A percentile compares a stretch with the other conserved stretches of the same genome.
Evolutionary conservation across 2,888 invertebrate genomes (phyloP).

Genomic region (Lochmaea capreae): DNA sequence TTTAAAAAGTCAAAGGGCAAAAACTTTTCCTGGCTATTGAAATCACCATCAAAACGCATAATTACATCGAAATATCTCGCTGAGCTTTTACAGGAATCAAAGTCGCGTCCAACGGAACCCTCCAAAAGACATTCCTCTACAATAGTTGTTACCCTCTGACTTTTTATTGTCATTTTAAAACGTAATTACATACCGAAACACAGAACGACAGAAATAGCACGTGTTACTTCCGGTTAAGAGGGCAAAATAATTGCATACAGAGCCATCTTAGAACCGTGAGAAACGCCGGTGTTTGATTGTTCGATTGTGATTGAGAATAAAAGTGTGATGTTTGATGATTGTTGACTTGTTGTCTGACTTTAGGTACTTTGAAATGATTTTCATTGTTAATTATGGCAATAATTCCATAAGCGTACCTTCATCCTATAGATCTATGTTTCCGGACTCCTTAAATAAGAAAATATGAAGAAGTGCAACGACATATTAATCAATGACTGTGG

Average conservation of each 20-base stretch:
- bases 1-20: slow-evolving; percentile 38
- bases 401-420: not conserved
- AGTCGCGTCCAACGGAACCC: slow-evolving; percentile 34
- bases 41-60: slow-evolving; percentile 50
- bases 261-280: slow-evolving; percentile 62
- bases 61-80: slow-evolving; percentile 56
- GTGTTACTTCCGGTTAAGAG: slow-evolving; percentile 61
- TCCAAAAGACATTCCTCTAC: slow-evolving; percentile 49
- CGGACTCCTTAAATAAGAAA: too few relatives aligned
- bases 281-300: slow-evolving; percentile 44
- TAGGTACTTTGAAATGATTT: slow-evolving; percentile 22
- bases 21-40: slow-evolving; percentile 36
- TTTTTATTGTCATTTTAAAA: slow-evolving; percentile 49
- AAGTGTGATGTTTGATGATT: slow-evolving; percentile 26
- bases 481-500: too few relatives aligned
- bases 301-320: slow-evolving; percentile 21
- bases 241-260: slow-evolving; percentile 56
- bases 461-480: too few relatives aligned
- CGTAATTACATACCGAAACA: slow-evolving; percentile 54
- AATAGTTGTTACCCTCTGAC: slow-evolving; percentile 55
- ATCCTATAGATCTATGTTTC: not conserved
- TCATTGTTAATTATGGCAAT: slow-evolving; percentile 15
- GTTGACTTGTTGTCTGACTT: slow-evolving; percentile 32
- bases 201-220: slow-evolving; percentile 52
- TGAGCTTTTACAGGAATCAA: slow-evolving; percentile 53